Evolutionary conservation across 53 echinoderm and acorn worm species (phyloP).

Genomic region (Zoroaster sp.): DNA sequence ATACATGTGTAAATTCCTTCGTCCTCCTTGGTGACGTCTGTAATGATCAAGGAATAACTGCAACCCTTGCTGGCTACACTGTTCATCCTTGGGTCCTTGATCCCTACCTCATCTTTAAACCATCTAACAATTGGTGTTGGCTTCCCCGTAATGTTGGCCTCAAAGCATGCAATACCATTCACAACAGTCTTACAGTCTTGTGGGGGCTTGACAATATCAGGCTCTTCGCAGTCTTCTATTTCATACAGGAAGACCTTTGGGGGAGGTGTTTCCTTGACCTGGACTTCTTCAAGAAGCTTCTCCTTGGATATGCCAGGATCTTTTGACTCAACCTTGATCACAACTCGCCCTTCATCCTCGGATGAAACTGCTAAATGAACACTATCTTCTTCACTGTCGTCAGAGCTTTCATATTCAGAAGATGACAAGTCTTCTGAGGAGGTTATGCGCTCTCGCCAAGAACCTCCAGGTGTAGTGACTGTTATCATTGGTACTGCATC

Average conservation of each 20-base stretch:
- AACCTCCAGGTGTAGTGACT: constrained; percentile 34
- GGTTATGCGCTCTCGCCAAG: constrained; percentile 13
- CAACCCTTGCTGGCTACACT: constrained; percentile 12
- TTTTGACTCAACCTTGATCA: not conserved
- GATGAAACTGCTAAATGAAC: constrained; percentile 8
- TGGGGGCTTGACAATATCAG: constrained; percentile 84
- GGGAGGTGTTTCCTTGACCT: not conserved
- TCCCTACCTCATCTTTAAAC: constrained; percentile 83
- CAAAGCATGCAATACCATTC: constrained; percentile 86
- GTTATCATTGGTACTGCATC: constrained; percentile 23
- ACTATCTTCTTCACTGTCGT: not conserved
- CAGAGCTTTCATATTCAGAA: constrained; percentile 39
- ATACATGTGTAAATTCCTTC: constrained; percentile 54
- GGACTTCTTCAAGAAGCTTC: not conserved
- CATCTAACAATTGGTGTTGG: constrained; percentile 80
- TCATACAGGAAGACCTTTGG: not conserved
- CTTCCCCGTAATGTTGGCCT: constrained; percentile 75
- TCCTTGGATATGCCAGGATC: not conserved
- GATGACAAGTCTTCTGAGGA: constrained; percentile 48
- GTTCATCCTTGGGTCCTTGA: constrained; percentile 59
- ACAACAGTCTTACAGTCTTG: constrained; percentile 88
- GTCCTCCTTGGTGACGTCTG: constrained; percentile 46
- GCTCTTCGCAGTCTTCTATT: constrained; percentile 27
- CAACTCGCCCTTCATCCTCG: constrained; percentile 1
- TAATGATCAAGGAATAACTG: constrained; percentile 45